Evolutionary conservation across 2,113 vertebrate genomes (phyloP), one percentile per base, ranked within the genome.

Genomic region (Carlito syrichta): DNA sequence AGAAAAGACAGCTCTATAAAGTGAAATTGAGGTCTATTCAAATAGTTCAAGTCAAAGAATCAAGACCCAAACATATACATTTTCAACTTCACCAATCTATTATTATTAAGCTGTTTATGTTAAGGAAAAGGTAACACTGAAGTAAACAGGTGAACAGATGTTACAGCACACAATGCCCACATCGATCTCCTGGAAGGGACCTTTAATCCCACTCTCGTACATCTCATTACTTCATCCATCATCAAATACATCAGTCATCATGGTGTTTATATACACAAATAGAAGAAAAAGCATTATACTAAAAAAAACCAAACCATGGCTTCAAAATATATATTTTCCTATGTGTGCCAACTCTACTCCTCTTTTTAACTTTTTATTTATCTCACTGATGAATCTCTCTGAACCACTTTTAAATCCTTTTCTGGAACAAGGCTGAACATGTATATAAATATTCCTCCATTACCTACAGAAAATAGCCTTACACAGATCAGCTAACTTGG

Each of bases 281-380:
- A 97, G 40, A 98, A 82, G 83, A 96, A 86, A 86, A 68, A 76
- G 32, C 38, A 97, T 97, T 97, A 82, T 76, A 45, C 94, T 93
- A 32, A 84, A 98, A 86, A 98, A 97, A 93, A 83, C 86, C 66
- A 95, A 94, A n/a, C 8, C 96, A 74, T 60, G 30, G 62, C 96
- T 98, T 95, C 48, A 97, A 95, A 95, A 91, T 50, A 93, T 89
- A 74, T 86, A 52, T 87, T 97, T 96, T 97, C 96, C 94, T 96
- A 84, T 93, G 69, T 94, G 50, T 4, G 77, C 45, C 30, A 93
- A 95, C 91, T 91, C 43, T 23, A 95, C 38, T 66, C 78, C 17
- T 91, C 48, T 76, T 78, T 81, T 68, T 83, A 85, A 86, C 56
- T 90, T 85, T 90, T 84, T 87, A 90, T 60, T 93, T 91, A 85